Evolutionary conservation across 2,113 vertebrate species (phyloP).

Genomic region (Falco punctatus): DNA sequence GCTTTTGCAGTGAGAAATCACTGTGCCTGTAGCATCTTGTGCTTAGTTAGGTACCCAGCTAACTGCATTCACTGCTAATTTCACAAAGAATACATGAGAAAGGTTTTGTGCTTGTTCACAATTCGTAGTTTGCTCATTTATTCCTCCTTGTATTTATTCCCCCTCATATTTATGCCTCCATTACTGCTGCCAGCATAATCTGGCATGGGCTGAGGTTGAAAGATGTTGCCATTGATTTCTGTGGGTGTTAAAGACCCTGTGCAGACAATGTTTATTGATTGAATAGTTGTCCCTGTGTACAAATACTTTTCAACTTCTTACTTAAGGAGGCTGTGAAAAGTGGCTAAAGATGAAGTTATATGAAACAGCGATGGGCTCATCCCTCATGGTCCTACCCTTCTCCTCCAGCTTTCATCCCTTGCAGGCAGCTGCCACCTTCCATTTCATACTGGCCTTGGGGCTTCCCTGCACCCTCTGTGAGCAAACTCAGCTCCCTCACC

Average conservation of each 20-base stretch:
- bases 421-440: neutral
- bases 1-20: neutral
- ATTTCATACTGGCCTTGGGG: neutral
- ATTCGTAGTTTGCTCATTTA: conserved; percentile 39
- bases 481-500: neutral
- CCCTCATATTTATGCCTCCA: neutral
- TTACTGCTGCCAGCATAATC: neutral
- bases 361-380: neutral
- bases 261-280: neutral
- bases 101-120: neutral
- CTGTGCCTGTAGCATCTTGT: conserved; percentile 5
- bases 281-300: neutral
- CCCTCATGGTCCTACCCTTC: neutral
- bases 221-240: conserved; percentile 33
- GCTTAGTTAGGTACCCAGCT: neutral
- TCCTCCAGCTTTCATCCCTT: neutral
- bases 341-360: neutral
- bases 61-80: neutral
- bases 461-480: neutral
- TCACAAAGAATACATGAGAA: neutral
- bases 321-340: neutral
- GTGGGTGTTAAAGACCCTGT: conserved; percentile 11
- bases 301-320: neutral
- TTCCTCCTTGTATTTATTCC: neutral
- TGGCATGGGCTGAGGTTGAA: neutral